Conservation (phyloP, 2,113 vertebrate genomes). For the Myrmophylax atrothorax region DNA sequence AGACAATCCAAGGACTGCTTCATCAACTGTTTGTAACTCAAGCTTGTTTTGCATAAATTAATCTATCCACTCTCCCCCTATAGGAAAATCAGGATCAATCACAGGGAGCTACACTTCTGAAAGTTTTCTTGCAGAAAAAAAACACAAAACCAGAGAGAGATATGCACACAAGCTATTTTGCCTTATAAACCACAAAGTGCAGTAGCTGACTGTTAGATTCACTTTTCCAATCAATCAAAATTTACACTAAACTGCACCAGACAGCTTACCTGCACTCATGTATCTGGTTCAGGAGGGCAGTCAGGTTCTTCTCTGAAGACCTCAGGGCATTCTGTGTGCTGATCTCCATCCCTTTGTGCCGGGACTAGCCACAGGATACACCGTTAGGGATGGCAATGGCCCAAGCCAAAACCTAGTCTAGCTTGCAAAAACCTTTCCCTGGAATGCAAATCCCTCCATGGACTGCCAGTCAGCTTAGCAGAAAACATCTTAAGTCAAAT, state of each 20-base stretch:
- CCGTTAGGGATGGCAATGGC: background rate
- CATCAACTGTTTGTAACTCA: background rate
- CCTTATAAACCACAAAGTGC: accelerated
- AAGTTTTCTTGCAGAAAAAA: background rate
- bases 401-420: background rate
- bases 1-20: background rate
- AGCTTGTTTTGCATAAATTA: background rate
- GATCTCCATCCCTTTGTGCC: conserved; percentile 70
- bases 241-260: background rate
- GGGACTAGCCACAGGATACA: conserved; percentile 29
- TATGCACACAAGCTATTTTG: background rate
- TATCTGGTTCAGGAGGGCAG: conserved; percentile 78
- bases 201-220: background rate
- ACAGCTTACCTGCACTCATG: conserved; percentile 74
- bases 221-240: background rate
- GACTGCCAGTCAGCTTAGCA: background rate
- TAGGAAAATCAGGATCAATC: background rate
- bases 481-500: background rate
- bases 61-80: background rate
- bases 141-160: background rate
- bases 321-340: conserved; percentile 62
- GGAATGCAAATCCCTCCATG: accelerated
- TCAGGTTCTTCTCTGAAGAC: conserved; percentile 74
- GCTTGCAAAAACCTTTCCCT: background rate
- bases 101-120: background rate